Conservation (phyloP, 2,888 invertebrate species). For the Drosophila glabriapex region DNA sequence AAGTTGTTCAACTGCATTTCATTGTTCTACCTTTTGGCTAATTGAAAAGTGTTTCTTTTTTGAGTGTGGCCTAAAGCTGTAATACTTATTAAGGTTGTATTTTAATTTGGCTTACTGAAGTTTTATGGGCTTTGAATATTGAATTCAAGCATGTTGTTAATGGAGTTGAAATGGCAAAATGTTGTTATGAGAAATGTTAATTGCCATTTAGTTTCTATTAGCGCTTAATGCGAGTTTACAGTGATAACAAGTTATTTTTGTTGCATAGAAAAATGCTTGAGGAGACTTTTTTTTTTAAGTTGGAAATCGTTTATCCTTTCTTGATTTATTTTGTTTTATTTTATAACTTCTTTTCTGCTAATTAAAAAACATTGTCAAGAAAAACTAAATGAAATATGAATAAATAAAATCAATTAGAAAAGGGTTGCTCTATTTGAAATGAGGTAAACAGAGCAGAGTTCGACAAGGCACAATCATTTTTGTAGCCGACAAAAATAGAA, state of each 20-base stretch:
- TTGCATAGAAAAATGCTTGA: neutral
- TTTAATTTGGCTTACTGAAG: slow-evolving; percentile 4
- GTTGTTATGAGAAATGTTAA: neutral
- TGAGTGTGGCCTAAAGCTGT: neutral
- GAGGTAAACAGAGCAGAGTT: neutral
- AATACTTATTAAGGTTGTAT: neutral
- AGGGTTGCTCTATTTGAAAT: neutral
- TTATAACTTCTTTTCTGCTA: neutral
- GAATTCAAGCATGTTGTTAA: neutral
- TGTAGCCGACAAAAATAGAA: neutral
- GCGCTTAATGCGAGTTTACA: neutral
- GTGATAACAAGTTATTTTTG: neutral
- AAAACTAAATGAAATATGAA: slow-evolving; percentile 1
- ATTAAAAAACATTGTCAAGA: neutral
- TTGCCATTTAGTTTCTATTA: neutral
- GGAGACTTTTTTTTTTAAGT: neutral
- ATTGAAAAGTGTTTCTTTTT: slow-evolving; percentile 37
- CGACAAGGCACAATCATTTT: neutral
- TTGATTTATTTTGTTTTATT: neutral
- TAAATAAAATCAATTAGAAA: neutral
- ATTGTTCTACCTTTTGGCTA: slow-evolving; percentile 31
- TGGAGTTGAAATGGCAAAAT: neutral
- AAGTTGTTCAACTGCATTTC: slow-evolving; percentile 26
- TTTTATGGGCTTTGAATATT: neutral
- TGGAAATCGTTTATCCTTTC: neutral